Base-by-base conservation (phyloP, 2,797 vertebrate genomes). In the Selene dorsalis region DNA sequence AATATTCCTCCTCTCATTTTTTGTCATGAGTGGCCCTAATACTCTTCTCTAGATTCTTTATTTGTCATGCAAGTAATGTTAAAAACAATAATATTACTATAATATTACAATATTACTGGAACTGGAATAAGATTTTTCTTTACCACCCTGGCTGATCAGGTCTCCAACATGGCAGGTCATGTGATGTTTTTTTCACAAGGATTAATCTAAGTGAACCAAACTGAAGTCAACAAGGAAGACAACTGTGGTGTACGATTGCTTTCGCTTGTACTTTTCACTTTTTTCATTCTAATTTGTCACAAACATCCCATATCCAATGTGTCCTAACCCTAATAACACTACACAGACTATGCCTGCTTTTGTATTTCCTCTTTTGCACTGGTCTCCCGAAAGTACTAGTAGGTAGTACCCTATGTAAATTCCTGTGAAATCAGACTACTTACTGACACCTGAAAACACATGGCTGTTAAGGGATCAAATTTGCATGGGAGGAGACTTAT, bases 401-500 rank as follows among this genome's bases (percentile, higher is more conserved):
- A 65, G 53, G 41, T 70, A 20, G 16, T 69, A 30, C 3, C 30
- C 30, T 30, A 83, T 85, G 84, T 87, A 91, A 88, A 93, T 90
- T 28, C 72, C 18, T 32, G 11, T 62, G 50, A 76, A 48, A 13
- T 73, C 62, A 63, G 24, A 66, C 41, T 41, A 43, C 50, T 80
- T 65, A 47, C 50, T 52, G 61, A 74, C 24, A 79, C 41, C 58
- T 70, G 66, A 72, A 84, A 77, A 61, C 69, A 84, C 41, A 68
- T 80, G 75, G 16, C 55, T 45, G 53, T 66, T 68, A 59, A 18
- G 26, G 57, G 18, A 41, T 28, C 20, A 20, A 73, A 93, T 94
- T 95, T 94, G 91, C 89, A 92, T 91, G 24, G 28, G 41, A 64
- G 64, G 48, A 35, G 55, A 48, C 39, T 70, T 58, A 73, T 83